Base-by-base conservation (phyloP, 2,113 vertebrate species). In the Zosterops japonicus region DNA sequence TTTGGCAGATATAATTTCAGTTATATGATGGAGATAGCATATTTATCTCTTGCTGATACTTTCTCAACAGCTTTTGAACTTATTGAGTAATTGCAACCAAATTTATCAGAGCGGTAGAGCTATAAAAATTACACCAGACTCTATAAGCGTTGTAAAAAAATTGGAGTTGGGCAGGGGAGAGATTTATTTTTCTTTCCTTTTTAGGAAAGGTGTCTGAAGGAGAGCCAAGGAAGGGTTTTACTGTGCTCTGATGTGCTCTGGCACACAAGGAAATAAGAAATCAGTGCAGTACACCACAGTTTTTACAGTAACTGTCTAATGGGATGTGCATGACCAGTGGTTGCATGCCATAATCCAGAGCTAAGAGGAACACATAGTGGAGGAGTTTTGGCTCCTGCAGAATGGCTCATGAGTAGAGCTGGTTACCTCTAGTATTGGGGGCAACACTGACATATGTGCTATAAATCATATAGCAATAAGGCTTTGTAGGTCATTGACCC, bases 101-200 rank as follows among this genome's bases (percentile, higher is more conserved):
- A 68, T 94, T 87, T 52, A 18, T 91, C n/a, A 79, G 20, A 68
- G 16, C 8, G 29, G 9, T 24, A 64, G 57, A 67, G 5, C 13
- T 94, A 55, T 67, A 46, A 69, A 92, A 80, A 69, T 86, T 63
- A 55, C 31, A 41, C 5, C 16, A 87, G 3, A 11, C 39, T 71
- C 12, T 50, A 11, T 23, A 53, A 50, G 5, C 39, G 85, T 74
- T 87, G 29, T 50, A 39, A 80, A 94, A 76, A 83, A 52, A 14
- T 5, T n/a, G 29, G 80, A 90, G 24, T 12, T 68, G 5, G 4
- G 13, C 25, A 61, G 56, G 46, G 55, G 31, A 86, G 19, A 77
- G 22, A 42, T 41, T 46, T 81, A 11, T 65, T 87, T 91, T 91
- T 69, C 42, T 53, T 69, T 70, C 42, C 46, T 89, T 83, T 95